Percentiles rank a stretch among this genome's conserved stretches.
Conservation (phyloP, 2,888 invertebrate genomes). For the Pimpla rufipes region DNA sequence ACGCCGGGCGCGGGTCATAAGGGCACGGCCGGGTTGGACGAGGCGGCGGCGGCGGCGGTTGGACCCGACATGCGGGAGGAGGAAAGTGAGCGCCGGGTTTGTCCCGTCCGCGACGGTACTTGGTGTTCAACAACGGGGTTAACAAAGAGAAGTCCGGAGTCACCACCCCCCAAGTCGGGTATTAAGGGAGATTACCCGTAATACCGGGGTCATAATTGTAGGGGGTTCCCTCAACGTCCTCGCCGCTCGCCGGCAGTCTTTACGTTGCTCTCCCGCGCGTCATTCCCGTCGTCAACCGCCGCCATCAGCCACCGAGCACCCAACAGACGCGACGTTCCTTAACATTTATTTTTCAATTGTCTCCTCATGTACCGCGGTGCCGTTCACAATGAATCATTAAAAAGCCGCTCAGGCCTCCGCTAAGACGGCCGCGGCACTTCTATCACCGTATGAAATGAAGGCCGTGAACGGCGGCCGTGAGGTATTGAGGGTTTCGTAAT, state of each 20-base stretch:
- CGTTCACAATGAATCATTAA: constrained; percentile 23
- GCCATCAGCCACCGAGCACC: neutral
- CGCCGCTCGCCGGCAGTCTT: neutral
- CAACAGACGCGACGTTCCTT: neutral
- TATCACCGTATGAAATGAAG: neutral
- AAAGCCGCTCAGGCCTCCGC: neutral
- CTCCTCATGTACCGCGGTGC: neutral
- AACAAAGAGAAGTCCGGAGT: constrained; percentile 76
- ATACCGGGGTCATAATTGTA: constrained; percentile 74
- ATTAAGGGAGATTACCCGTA: constrained; percentile 76
- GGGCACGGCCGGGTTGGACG: constrained; percentile 33
- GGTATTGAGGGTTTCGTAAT: neutral
- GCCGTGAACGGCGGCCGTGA: neutral
- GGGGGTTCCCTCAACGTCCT: constrained; percentile 35
- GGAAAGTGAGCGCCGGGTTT: constrained; percentile 44
- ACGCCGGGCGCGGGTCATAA: constrained; percentile 57
- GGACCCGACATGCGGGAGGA: constrained; percentile 51
- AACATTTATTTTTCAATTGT: constrained; percentile 39
- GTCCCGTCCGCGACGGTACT: constrained; percentile 51
- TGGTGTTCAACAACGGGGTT: constrained; percentile 59
- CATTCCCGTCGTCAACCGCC: constrained; percentile 12
- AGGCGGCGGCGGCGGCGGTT: constrained; percentile 47
- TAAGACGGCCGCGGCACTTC: neutral
- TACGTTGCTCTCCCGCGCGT: constrained; percentile 30
- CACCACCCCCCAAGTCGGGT: constrained; percentile 49